phyloP scores from a whole-genome alignment of 2,113 vertebrate species.

The Alces alces region DNA sequence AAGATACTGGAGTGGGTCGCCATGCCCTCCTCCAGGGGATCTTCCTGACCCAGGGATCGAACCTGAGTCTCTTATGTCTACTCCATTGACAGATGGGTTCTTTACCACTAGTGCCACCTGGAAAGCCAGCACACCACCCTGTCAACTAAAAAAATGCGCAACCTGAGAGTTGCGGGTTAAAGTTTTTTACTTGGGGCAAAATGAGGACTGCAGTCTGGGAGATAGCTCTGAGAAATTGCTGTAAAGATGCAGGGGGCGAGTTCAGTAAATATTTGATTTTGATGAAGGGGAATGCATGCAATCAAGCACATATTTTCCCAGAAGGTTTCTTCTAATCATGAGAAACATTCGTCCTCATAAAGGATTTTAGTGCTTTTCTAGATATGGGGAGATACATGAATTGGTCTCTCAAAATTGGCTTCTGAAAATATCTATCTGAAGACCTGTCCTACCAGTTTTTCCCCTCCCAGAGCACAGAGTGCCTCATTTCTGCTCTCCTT shows the following conservation, averaged over 20 bases:
- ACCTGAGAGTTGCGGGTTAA: rapidly evolving
- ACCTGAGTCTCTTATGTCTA: not conserved
- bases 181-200: not conserved
- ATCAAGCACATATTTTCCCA: not conserved
- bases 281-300: not conserved
- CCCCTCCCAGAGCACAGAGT: not conserved
- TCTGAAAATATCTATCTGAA: not conserved
- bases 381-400: not conserved
- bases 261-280: not conserved
- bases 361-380: not conserved
- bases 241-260: not conserved
- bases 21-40: not conserved
- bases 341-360: not conserved
- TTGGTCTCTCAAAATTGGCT: not conserved
- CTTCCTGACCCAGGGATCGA: not conserved
- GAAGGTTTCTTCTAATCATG: not conserved
- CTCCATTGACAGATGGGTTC: not conserved
- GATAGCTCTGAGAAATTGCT: not conserved
- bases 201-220: not conserved
- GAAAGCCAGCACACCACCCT: not conserved
- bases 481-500: not conserved
- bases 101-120: not conserved
- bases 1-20: not conserved
- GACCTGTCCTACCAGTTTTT: not conserved
- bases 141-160: not conserved